Base-by-base conservation (phyloP, 2,797 vertebrate species). In the Chaetodon trifasciatus region DNA sequence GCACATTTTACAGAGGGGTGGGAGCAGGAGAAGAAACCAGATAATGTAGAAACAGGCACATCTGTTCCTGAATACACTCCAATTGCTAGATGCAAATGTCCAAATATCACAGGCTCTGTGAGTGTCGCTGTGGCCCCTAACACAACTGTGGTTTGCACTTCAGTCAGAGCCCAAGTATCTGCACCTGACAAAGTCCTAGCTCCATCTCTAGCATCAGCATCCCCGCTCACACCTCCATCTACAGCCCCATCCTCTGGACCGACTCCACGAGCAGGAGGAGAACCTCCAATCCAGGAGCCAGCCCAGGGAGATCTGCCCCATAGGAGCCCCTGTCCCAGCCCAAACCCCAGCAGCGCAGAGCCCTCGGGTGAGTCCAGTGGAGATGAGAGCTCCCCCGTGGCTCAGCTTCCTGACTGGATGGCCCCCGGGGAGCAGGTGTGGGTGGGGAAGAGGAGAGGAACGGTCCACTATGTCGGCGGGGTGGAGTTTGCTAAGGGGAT, bases 401-500 rank as follows among this genome's bases (percentile, higher is more conserved):
- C 95, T 81, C 96, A 96, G 89, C 90, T 96, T 44, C 95, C 96
- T 0, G 93, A 95, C 83, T 97, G 95, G 94, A 95, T 96, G 93
- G 93, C 95, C 1, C 91, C 96, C 5, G 96, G 96, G 0, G 95
- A 97, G 74, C 94, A 94, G 85, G 96, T 97, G 85, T 97, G 94
- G 90, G 93, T 97, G 88, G 97, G 96, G 70, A 96, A 95, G 86
- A 95, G 95, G 82, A 94, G 87, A 79, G 95, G 96, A 70, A 96
- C 86, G 0, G 94, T 97, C 76, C 95, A 96, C 89, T 97, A 97
- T 0, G 68, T 97, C 32, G 97, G 96, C 82, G 96, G 95, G 0
- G 95, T 97, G 84, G 97, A 97, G 94, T 97, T 97, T 78, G 96
- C 97, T 13, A 89, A 95, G 91, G 96, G 96, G 57, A 93, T 96